Conservation (phyloP, 2,113 vertebrate species). For the Tetraodon nigroviridis region DNA sequence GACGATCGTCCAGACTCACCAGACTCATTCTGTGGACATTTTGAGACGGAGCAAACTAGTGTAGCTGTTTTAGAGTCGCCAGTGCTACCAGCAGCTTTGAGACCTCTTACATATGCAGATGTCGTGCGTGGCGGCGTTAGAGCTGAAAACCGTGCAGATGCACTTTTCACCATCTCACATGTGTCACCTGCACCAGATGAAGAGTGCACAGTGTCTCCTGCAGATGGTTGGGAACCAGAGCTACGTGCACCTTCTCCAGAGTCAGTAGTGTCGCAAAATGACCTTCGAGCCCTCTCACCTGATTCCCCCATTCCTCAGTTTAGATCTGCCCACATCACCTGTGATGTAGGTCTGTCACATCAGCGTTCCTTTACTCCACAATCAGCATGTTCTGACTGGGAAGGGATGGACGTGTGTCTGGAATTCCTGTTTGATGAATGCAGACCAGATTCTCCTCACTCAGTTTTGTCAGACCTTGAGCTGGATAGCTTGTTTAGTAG, state of each 20-base stretch:
- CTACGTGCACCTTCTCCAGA: constrained; percentile 18
- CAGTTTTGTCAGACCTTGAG: constrained; percentile 4
- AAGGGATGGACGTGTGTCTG: constrained; percentile 13
- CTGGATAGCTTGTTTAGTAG: background rate
- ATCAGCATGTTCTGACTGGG: constrained; percentile 13
- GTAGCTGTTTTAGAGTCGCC: background rate
- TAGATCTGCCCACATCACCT: background rate
- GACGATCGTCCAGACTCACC: constrained; percentile 13
- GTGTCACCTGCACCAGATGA: too few species aligned
- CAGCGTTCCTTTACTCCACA: background rate
- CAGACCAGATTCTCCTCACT: constrained; percentile 2
- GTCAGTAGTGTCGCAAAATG: background rate
- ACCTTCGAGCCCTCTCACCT: constrained; percentile 15
- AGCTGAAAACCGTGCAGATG: background rate
- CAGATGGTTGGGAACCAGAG: background rate
- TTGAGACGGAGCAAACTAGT: background rate
- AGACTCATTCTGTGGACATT: too few species aligned
- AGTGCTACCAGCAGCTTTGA: background rate
- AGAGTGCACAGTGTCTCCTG: too few species aligned
- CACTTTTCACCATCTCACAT: background rate
- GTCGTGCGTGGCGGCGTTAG: constrained; percentile 1
- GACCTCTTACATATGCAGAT: constrained; percentile 27
- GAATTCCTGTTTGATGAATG: constrained; percentile 1
- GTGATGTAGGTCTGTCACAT: background rate
- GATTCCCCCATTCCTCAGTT: constrained; percentile 26